Conservation (phyloP, 2,888 invertebrate genomes). For the Cephonodes hylas region DNA sequence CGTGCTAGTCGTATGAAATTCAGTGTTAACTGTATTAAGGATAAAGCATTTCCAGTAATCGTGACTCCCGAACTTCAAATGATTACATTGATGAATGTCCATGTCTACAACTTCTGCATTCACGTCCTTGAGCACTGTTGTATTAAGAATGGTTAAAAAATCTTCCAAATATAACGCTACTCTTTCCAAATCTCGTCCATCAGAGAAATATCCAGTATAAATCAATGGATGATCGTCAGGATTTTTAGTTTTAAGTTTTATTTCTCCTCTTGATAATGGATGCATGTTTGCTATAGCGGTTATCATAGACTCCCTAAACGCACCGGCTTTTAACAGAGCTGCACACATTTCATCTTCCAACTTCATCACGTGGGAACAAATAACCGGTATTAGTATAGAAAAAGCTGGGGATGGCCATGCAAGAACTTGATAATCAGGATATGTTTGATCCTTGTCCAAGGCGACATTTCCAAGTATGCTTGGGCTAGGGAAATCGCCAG, state of each 20-base stretch:
- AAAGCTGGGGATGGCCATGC: conserved; percentile 34
- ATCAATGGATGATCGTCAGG: conserved; percentile 43
- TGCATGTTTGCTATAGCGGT: conserved; percentile 39
- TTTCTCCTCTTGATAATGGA: conserved; percentile 47
- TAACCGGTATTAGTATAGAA: conserved; percentile 31
- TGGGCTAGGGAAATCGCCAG: conserved; percentile 42
- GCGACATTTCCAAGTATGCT: conserved; percentile 45
- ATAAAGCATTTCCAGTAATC: conserved; percentile 53
- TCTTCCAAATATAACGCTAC: conserved; percentile 38
- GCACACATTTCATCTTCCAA: conserved; percentile 38
- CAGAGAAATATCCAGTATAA: conserved; percentile 34
- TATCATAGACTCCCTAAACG: conserved; percentile 26
- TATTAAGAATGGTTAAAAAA: conserved; percentile 37
- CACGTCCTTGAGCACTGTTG: conserved; percentile 36
- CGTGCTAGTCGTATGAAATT: conserved; percentile 72
- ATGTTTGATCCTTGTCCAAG: conserved; percentile 41
- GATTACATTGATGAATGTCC: conserved; percentile 34
- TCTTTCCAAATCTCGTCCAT: conserved; percentile 39
- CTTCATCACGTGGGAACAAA: conserved; percentile 36
- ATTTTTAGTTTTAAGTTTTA: conserved; percentile 38
- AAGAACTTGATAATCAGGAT: conserved; percentile 52
- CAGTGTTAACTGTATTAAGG: conserved; percentile 75
- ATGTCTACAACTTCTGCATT: conserved; percentile 34
- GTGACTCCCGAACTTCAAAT: conserved; percentile 29
- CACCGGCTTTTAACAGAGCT: conserved; percentile 30